phyloP scores from a whole-genome alignment of 35 echinoderm and acorn worm genomes.

The Heliocidaris erythrogramma region DNA sequence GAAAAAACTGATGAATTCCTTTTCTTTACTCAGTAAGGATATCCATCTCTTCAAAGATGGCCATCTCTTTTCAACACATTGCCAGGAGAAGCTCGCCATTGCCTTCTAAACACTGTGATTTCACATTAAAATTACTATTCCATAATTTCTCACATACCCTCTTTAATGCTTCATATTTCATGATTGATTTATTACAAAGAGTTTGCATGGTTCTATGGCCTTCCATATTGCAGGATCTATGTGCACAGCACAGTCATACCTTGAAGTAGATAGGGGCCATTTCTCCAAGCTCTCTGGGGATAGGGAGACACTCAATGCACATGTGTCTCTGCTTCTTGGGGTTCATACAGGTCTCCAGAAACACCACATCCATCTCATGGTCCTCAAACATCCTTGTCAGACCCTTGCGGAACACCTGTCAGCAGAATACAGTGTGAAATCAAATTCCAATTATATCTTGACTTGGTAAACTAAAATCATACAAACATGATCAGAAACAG shows the following conservation, averaged over 20 bases:
- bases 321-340: constrained; percentile 80
- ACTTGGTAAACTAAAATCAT: not conserved
- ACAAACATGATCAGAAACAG: not conserved
- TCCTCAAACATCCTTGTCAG: constrained; percentile 96
- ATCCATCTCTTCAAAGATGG: too few species aligned
- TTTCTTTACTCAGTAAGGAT: too few species aligned
- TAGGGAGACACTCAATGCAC: constrained; percentile 85
- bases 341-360: constrained; percentile 86
- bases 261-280: constrained; percentile 97
- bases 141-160: too few species aligned
- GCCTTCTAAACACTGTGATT: too few species aligned
- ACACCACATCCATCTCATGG: constrained; percentile 79
- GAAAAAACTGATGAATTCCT: too few species aligned
- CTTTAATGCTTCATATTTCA: too few species aligned
- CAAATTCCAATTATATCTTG: not conserved
- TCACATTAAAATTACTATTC: too few species aligned
- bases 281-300: constrained; percentile 86
- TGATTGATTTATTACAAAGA: too few species aligned
- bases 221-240: too few species aligned
- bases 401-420: constrained; percentile 88
- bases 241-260: constrained; percentile 42
- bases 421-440: not conserved
- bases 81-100: too few species aligned
- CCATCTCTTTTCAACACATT: too few species aligned
- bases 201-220: too few species aligned